These are phyloP conservation scores for Sphaerodactylus townsendi DNA, from an alignment of 2,113 vertebrate genomes.

Conservation along the genomic window DNA sequence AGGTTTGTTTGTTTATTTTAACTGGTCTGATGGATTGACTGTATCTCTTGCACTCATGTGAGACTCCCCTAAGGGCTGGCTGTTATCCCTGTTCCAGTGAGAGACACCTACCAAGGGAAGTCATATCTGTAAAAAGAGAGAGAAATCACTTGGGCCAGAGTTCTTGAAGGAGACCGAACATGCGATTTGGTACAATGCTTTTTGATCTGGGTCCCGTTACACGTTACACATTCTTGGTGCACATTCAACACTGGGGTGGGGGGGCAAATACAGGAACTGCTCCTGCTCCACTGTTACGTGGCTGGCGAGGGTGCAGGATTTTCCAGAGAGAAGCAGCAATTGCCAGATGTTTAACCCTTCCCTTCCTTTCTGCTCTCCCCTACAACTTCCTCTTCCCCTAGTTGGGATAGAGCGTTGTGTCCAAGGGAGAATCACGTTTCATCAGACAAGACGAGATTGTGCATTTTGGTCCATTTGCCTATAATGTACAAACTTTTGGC, in stretches of 20 bases:
- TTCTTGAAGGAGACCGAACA: background rate
- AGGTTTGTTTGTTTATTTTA: conserved; percentile 10
- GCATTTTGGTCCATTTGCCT: no score
- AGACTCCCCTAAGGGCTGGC: background rate
- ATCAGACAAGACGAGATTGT: background rate
- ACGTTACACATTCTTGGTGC: no score
- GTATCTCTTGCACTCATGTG: conserved; percentile 20
- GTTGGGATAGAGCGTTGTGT: background rate
- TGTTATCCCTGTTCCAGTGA: background rate
- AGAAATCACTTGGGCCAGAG: background rate
- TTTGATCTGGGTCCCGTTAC: background rate
- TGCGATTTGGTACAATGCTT: background rate
- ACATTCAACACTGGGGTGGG: background rate
- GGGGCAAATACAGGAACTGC: background rate
- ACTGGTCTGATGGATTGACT: conserved; percentile 2
- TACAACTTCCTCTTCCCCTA: background rate
- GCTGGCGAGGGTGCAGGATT: no score
- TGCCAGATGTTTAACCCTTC: background rate
- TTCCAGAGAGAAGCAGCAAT: background rate
- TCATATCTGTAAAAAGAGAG: background rate
- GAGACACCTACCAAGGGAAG: background rate
- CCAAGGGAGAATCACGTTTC: background rate
- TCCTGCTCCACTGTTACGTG: background rate
- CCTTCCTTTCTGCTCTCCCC: background rate
- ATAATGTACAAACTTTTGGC: no score